A percentile compares a stretch with the other conserved stretches of the same genome.
phyloP scores from a whole-genome alignment of 2,797 vertebrate species.

The Fistularia commersonii region DNA sequence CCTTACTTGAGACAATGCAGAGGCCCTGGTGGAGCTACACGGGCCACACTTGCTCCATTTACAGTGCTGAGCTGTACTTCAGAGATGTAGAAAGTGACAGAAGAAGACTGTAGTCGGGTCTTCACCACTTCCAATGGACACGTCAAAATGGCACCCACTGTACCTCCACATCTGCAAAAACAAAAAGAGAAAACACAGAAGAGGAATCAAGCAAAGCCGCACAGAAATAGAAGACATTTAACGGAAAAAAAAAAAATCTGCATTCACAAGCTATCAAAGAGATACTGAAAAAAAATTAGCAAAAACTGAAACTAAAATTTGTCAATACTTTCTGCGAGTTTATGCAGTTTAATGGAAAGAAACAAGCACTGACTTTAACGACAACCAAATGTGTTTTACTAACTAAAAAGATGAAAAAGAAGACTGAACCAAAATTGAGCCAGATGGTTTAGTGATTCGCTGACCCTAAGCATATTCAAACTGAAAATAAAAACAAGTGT shows the following conservation, averaged over 20 bases:
- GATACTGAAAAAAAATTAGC: too few species aligned
- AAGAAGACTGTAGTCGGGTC: slow-evolving; percentile 94
- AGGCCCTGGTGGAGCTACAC: slow-evolving; percentile 88
- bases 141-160: slow-evolving; percentile 96
- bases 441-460: too few species aligned
- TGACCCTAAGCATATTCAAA: too few species aligned
- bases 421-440: not conserved
- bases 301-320: too few species aligned
- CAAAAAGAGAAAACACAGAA: not conserved
- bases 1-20: slow-evolving; percentile 96
- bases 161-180: slow-evolving; percentile 88
- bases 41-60: slow-evolving; percentile 85
- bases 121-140: slow-evolving; percentile 99
- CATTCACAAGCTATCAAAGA: too few species aligned
- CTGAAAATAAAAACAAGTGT: too few species aligned
- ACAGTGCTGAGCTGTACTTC: slow-evolving; percentile 93
- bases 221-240: not conserved
- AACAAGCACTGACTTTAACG: not conserved
- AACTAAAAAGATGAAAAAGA: too few species aligned
- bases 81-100: slow-evolving; percentile 91
- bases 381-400: too few species aligned
- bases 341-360: not conserved
- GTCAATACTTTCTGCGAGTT: not conserved
- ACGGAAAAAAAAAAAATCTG: too few species aligned
- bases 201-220: not conserved